phyloP scores from a whole-genome alignment of 2,797 vertebrate genomes.

The Peromyscus nudipes region DNA sequence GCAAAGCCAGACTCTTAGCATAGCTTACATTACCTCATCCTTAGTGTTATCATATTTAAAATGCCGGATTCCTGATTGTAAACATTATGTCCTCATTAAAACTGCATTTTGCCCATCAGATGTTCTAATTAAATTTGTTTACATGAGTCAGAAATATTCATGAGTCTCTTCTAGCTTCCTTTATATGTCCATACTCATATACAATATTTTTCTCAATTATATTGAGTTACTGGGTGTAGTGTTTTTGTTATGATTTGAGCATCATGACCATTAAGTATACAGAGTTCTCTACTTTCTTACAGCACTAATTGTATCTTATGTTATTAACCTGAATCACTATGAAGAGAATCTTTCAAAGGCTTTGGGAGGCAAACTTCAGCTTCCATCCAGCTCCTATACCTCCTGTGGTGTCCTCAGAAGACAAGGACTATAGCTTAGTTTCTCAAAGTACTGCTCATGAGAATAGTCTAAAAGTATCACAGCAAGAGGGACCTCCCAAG shows the following conservation, averaged over 20 bases:
- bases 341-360: neutral
- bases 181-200: neutral
- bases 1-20: neutral
- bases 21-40: conserved; percentile 18
- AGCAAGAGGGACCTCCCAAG: neutral
- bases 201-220: neutral
- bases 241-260: neutral
- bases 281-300: neutral
- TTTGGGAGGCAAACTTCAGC: neutral
- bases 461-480: neutral
- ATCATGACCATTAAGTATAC: neutral
- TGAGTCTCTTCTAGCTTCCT: conserved; percentile 28
- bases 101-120: neutral
- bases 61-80: neutral
- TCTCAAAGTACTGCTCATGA: neutral
- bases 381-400: neutral
- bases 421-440: neutral
- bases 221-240: neutral
- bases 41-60: neutral
- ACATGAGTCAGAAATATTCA: neutral
- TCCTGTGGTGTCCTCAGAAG: neutral
- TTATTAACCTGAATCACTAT: neutral
- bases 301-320: neutral
- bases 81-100: conserved; percentile 1
- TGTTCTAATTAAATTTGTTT: conserved; percentile 21